A percentile compares a stretch with the other conserved stretches of the same genome.
Conservation (phyloP, 2,797 vertebrate genomes). For the Cossypha caffra region DNA sequence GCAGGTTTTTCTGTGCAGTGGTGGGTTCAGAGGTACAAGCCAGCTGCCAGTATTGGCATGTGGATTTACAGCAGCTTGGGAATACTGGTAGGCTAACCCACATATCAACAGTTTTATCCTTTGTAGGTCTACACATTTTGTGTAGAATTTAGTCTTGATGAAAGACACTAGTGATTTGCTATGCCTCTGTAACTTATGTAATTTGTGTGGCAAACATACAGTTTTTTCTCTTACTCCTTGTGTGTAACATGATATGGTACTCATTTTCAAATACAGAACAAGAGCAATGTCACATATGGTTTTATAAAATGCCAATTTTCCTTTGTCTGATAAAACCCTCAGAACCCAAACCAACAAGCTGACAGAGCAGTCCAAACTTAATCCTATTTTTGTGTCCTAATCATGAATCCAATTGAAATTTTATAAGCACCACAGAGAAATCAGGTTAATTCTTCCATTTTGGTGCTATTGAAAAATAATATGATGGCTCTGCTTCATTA, state of each 20-base stretch:
- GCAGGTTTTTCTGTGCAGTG: not conserved
- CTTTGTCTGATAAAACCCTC: not conserved
- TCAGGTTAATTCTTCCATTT: not conserved
- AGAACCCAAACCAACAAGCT: not conserved
- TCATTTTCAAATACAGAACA: not conserved
- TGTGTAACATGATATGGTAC: rapidly evolving
- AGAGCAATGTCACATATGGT: not conserved
- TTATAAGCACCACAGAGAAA: not conserved
- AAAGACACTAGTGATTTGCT: not conserved
- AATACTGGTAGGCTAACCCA: not conserved
- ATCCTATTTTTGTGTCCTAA: not conserved
- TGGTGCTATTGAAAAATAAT: not conserved
- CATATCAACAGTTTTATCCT: not conserved
- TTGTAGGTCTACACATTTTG: not conserved
- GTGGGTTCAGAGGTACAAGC: not conserved
- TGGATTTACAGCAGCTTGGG: not conserved
- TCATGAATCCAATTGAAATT: not conserved
- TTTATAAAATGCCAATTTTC: not conserved
- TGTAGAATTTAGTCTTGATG: not conserved
- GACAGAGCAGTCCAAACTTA: not conserved
- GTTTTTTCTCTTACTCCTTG: not conserved
- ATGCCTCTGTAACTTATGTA: not conserved
- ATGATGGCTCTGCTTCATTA: not conserved
- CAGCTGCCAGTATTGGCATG: not conserved
- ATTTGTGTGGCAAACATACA: not conserved